These are phyloP conservation scores for Alsophila aescularia DNA, from an alignment of 2,888 invertebrate species.

Conservation along the genomic window DNA sequence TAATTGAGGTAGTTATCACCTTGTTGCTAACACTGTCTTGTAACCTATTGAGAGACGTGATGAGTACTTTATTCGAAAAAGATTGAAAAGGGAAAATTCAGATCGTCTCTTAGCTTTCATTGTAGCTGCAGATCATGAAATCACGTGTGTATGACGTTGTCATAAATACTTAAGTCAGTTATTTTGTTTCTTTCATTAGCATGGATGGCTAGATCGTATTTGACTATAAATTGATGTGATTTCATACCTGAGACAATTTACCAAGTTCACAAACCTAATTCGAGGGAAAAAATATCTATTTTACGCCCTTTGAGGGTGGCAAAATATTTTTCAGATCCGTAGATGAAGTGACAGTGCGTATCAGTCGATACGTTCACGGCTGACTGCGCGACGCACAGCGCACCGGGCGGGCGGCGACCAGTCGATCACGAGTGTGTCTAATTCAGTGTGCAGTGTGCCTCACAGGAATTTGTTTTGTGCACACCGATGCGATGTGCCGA, in stretches of 20 bases:
- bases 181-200: not conserved
- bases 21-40: constrained; percentile 19
- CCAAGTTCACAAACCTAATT: not conserved
- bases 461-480: constrained; percentile 79
- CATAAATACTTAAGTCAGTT: not conserved
- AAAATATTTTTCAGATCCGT: constrained; percentile 1
- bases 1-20: constrained; percentile 21
- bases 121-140: constrained; percentile 12
- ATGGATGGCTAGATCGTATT: too few relatives aligned
- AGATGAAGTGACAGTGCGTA: constrained; percentile 27
- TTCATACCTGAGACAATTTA: not conserved
- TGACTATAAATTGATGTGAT: not conserved
- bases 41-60: constrained; percentile 11
- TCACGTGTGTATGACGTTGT: not conserved
- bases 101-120: not conserved
- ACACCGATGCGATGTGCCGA: constrained; percentile 54
- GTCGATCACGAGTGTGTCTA: constrained; percentile 78
- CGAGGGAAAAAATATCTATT: too few relatives aligned
- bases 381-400: constrained; percentile 55
- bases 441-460: constrained; percentile 77
- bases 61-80: constrained; percentile 2
- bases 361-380: constrained; percentile 57
- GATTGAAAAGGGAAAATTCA: not conserved
- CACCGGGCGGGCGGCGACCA: constrained; percentile 41
- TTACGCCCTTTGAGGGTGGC: too few relatives aligned